These are phyloP conservation scores for Acanthococcus lagerstroemiae DNA, from an alignment of 2,888 invertebrate species.

Conservation along the genomic window DNA sequence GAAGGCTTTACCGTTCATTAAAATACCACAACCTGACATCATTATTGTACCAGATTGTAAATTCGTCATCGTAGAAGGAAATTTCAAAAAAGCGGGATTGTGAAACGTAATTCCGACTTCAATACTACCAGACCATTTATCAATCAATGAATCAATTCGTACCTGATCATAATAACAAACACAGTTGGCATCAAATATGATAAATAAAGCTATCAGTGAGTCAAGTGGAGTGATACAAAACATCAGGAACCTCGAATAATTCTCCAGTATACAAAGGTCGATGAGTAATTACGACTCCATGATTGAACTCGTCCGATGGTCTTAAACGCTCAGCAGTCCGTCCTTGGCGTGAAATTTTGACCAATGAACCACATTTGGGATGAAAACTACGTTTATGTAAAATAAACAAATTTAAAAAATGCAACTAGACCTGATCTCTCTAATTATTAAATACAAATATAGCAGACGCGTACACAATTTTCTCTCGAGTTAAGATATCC, in stretches of 20 bases:
- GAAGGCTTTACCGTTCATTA: conserved; percentile 92
- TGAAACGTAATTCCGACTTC: conserved; percentile 91
- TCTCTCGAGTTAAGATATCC: no score
- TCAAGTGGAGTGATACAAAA: not conserved
- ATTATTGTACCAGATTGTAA: conserved; percentile 79
- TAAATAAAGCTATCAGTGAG: not conserved
- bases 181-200: not conserved
- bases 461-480: no score
- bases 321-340: conserved; percentile 75
- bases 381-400: conserved; percentile 65
- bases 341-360: conserved; percentile 65
- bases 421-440: no score
- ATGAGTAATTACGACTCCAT: conserved; percentile 91
- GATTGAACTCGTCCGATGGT: conserved; percentile 88
- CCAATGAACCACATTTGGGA: conserved; percentile 74
- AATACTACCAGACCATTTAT: conserved; percentile 90
- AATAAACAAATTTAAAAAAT: no score
- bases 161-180: conserved; percentile 47
- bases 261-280: conserved; percentile 77
- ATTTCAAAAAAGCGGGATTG: conserved; percentile 76
- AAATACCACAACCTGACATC: conserved; percentile 95
- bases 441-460: no score
- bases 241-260: conserved; percentile 58
- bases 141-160: conserved; percentile 81
- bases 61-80: conserved; percentile 96